Conservation (phyloP, 2,888 invertebrate genomes). For the Linnaemya vulpina region DNA sequence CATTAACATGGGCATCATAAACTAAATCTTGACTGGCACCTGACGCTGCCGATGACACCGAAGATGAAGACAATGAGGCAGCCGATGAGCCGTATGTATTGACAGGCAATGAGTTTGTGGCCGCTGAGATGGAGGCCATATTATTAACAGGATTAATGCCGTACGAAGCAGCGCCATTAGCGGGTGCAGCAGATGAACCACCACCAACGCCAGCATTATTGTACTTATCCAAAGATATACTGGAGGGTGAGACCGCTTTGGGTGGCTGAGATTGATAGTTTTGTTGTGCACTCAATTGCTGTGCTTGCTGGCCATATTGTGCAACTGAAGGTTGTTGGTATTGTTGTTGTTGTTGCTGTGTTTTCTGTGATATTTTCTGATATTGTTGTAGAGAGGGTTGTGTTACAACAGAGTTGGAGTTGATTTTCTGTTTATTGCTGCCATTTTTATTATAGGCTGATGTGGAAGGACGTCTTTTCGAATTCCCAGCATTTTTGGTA, state of each 20-base stretch:
- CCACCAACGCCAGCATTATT: slow-evolving; percentile 49
- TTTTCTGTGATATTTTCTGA: slow-evolving; percentile 73
- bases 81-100: slow-evolving; percentile 63
- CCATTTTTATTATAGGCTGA: slow-evolving; percentile 73
- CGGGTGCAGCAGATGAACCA: slow-evolving; percentile 68
- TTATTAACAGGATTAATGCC: slow-evolving; percentile 74
- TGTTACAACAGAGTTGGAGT: slow-evolving; percentile 70
- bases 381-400: slow-evolving; percentile 73
- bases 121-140: slow-evolving; percentile 61
- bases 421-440: slow-evolving; percentile 73
- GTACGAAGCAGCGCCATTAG: slow-evolving; percentile 71
- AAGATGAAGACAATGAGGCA: slow-evolving; percentile 7
- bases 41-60: slow-evolving; percentile 46
- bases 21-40: slow-evolving; percentile 76
- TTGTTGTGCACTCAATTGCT: slow-evolving; percentile 67
- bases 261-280: slow-evolving; percentile 68
- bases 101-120: slow-evolving; percentile 63
- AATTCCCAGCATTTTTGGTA: slow-evolving; percentile 72
- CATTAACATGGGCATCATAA: slow-evolving; percentile 82
- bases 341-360: slow-evolving; percentile 74
- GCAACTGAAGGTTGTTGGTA: slow-evolving; percentile 64
- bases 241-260: slow-evolving; percentile 65
- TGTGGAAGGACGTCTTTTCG: slow-evolving; percentile 76
- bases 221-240: slow-evolving; percentile 61
- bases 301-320: slow-evolving; percentile 64